A percentile compares a stretch with the other conserved stretches of the same genome.
phyloP scores from a whole-genome alignment of 1,140 invertebrate genomes.

The Probaryconus sp. region DNA sequence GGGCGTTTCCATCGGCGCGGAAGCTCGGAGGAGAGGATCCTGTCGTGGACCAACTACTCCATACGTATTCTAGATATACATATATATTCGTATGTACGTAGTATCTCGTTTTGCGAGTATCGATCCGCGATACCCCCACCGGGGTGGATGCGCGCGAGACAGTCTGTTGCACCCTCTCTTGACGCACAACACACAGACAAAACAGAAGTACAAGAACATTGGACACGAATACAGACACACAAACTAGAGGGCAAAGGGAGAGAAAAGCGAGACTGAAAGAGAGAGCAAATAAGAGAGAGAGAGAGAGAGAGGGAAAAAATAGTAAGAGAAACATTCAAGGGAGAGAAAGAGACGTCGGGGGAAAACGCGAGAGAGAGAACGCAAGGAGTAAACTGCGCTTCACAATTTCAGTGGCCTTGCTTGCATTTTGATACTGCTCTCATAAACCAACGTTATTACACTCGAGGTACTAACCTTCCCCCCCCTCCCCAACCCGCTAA shows the following conservation, averaged over 20 bases:
- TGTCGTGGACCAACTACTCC: conserved; percentile 72
- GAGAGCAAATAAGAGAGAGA: no score
- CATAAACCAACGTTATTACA: conserved; percentile 47
- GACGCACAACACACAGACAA: conserved; percentile 29
- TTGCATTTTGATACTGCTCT: conserved; percentile 61
- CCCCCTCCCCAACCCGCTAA: not conserved
- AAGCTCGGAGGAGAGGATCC: conserved; percentile 65
- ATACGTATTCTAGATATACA: no score
- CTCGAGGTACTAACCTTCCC: conserved; percentile 24
- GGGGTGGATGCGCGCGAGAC: conserved; percentile 59
- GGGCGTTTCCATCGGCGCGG: conserved; percentile 51
- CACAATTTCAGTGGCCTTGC: conserved; percentile 58
- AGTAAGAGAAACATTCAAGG: no score
- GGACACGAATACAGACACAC: no score
- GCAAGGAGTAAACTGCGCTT: conserved; percentile 56
- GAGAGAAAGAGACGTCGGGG: conserved; percentile 42
- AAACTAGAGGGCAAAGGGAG: no score
- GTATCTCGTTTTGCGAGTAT: conserved; percentile 64
- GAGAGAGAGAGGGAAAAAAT: no score
- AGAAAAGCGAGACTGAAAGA: no score
- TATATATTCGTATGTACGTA: conserved; percentile 55
- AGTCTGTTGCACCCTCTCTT: conserved; percentile 63
- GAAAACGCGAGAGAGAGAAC: conserved; percentile 39
- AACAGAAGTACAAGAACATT: no score
- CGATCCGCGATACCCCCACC: conserved; percentile 51